Evolutionary conservation across 2,113 vertebrate species (phyloP).

Genomic region (Sarotherodon lohbergeri): DNA sequence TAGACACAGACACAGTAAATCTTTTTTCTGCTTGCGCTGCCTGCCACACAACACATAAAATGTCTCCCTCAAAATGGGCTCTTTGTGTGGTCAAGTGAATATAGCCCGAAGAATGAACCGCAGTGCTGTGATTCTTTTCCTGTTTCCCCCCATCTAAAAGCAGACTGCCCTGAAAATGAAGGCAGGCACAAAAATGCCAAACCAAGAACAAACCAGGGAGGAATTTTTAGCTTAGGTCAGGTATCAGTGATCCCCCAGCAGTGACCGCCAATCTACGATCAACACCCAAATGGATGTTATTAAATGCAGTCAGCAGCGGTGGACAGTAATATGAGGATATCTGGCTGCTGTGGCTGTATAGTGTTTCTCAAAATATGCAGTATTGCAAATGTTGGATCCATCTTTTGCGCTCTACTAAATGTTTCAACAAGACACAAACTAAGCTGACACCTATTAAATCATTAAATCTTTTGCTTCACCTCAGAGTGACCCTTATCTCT

Average conservation of each 20-base stretch:
- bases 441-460: background rate
- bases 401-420: background rate
- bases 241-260: slow-evolving; percentile 10
- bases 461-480: slow-evolving; percentile 13
- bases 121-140: slow-evolving; percentile 67
- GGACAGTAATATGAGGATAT: background rate
- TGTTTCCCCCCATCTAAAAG: slow-evolving; percentile 68
- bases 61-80: slow-evolving; percentile 64
- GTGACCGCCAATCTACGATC: background rate
- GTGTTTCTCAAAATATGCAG: background rate
- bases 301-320: background rate
- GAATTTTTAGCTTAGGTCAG: slow-evolving; percentile 47
- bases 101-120: slow-evolving; percentile 65
- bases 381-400: background rate
- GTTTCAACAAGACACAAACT: background rate
- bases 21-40: slow-evolving; percentile 44
- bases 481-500: slow-evolving; percentile 24
- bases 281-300: background rate
- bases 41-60: slow-evolving; percentile 65
- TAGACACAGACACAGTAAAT: slow-evolving; percentile 65
- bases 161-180: slow-evolving; percentile 49
- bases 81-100: slow-evolving; percentile 73
- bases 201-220: slow-evolving; percentile 43
- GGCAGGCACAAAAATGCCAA: slow-evolving; percentile 32
- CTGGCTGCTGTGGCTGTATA: background rate